Conservation (phyloP, 1,140 invertebrate genomes). For the Megalopta genalis region DNA sequence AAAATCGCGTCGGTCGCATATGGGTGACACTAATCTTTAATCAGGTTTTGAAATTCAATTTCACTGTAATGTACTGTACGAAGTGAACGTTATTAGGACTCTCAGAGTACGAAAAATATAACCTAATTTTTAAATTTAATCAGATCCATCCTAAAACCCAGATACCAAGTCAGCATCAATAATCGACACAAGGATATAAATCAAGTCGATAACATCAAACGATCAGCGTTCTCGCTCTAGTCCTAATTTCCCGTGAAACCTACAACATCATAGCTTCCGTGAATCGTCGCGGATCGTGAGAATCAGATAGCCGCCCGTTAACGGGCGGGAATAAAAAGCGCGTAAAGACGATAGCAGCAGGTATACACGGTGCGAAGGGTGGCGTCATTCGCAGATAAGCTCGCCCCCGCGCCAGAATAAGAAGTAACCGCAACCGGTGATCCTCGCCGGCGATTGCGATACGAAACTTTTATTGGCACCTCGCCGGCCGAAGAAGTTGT, state of each 20-base stretch:
- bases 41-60: no score
- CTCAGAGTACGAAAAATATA: no score
- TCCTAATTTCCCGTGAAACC: background rate
- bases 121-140: no score
- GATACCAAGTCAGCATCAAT: no score
- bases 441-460: conserved; percentile 45
- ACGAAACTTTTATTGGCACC: conserved; percentile 49
- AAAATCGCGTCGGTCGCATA: no score
- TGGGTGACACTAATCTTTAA: no score
- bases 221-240: background rate
- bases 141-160: no score
- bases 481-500: conserved; percentile 52
- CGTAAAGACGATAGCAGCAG: conserved; percentile 21
- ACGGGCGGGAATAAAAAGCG: conserved; percentile 37
- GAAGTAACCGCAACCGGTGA: conserved; percentile 48
- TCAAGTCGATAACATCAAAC: background rate
- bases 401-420: conserved; percentile 52
- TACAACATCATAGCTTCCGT: background rate
- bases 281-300: background rate
- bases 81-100: no score
- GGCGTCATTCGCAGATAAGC: conserved; percentile 43
- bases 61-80: no score
- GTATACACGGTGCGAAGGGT: conserved; percentile 29
- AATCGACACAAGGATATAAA: no score
- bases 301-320: conserved; percentile 26